Evolutionary conservation across 2,797 vertebrate genomes (phyloP), one percentile per base, ranked within the genome.

Genomic region (Prunella strophiata): DNA sequence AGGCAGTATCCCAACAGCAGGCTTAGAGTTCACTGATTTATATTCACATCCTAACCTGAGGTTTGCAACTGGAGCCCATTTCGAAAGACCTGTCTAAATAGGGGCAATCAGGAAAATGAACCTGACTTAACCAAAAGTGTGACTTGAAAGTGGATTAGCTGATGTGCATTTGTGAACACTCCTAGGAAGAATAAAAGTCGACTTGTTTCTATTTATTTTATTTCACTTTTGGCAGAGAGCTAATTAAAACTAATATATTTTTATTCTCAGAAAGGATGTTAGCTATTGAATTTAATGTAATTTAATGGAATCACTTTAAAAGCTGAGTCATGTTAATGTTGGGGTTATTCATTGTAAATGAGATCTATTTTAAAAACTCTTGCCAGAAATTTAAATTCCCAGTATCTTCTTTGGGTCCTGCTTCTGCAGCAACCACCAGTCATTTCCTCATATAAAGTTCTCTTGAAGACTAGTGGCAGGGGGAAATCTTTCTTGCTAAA

Each of bases 51-150:
- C 88, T 93, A 96, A 90, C 85, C 89, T 82, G 70, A 86, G 93
- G 73, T 94, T 93, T 94, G 50, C 38, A 81, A 93, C 74, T 63
- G 54, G 22, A 96, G 89, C 87, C 85, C 91, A 94, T 93, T 96
- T 97, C 89, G 55, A 92, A 90, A 94, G 93, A 95, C 95, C 90
- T 93, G 77, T 91, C 93, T 96, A 96, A 96, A 95, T 92, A 96
- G 93, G 90, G 92, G 95, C 94, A 96, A 95, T 95, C 88, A 95
- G 94, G 90, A 96, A 96, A 96, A 96, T 91, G 95, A 95, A 95
- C 90, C 88, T 95, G 94, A 93, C 90, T 96, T 93, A 94, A 79
- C 77, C 77, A 79, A 87, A 95, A 79, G 42, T 95, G 94, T 96
- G 96, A 94, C 95, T 94, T 82, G 95, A 93, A 96, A 95, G 86